Evolutionary conservation across 2,113 vertebrate genomes (phyloP), one percentile per base, ranked within the genome.

Genomic region (Oncorhynchus tshawytscha): DNA sequence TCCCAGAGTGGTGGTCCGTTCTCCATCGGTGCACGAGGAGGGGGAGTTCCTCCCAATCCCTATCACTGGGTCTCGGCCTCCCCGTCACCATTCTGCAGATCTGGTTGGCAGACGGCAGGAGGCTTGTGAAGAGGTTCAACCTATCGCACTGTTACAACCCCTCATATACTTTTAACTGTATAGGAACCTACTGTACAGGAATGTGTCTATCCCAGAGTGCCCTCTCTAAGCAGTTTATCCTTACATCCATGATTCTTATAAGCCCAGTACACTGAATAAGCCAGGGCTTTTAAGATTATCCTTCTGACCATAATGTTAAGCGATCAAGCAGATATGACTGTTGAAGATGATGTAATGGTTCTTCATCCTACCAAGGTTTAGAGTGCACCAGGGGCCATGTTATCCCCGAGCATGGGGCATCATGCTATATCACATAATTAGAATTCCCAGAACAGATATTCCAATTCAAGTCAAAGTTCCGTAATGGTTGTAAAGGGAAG

Each of bases 101-200:
- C 81, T 99, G 97, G 97, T 89, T 99, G 91, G 95, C 95, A 31
- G 95, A 96, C n/a, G 97, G 97, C 80, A 94, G 95, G 78, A 95
- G 96, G 81, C 90, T 98, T 74, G 91, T 99, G 81, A 97, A 99
- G 90, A 96, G 95, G 87, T 99, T 99, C 84, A 99, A 98, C 81
- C 83, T 95, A 88, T 96, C 95, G 70, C 97, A 13, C 12, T 57
- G 59, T 57, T 48, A 3, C 27, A 72, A 31, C 22, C 27, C 13
- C 16, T 24, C 4, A 22, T 48, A n/a, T 48, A 49, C 15, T 68
- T 16, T n/a, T 39, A 39, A 34, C 13, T 67, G n/a, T 68, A 68
- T 39, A n/a, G 18, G 7, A 9, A 62, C 16, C 7, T 62, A 60
- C n/a, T 60, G 20, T 60, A 60, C 20, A 60, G 59, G 59, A 22